Base-by-base conservation (phyloP, 2,888 invertebrate species). In the Trachelus iudaicus region DNA sequence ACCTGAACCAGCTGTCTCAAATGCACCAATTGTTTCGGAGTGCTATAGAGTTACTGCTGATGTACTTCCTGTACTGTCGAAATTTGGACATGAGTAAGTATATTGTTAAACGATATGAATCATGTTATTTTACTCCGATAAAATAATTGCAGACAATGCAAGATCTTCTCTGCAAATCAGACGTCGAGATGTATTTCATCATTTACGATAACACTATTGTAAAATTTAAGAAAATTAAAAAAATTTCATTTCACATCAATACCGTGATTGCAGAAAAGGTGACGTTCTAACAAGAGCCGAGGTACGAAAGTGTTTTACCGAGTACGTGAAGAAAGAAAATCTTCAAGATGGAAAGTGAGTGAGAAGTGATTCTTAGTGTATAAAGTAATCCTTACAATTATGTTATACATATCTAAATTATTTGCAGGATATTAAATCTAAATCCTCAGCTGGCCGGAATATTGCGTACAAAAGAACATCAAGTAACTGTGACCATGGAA, bases 321-420 rank as follows among this genome's bases (percentile, higher is more conserved):
- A 95, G 80, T 97, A 97, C 92, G 95, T 97, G 71, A 94, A 93
- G 87, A 92, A 92, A 79, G 94, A 95, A 83, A 92, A 93, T 81
- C 92, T 96, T 73, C 93, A 94, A 82, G 87, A 92, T 84, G 90
- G 90, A 74, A 92, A 91, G 91, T 90, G 83, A 85, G 86, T 35
- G 35, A 35, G 11, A 12, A 35, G 35, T 35, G 35, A 35, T 75
- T 74, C 35, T n/a, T 56, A 56, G 9, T 56, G 15, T 23, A 0
- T 31, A 11, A 71, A 15, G 34, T 15, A 31, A 33, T 13, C 71
- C 13, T 33, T 30, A 33, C 30, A 34, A 30, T 30, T n/a, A 34
- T 23, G n/a, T 34, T 15, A 15, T 31, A 40, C 31, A 9, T 73
- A 23, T 73, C 31, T 79, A 68, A 77, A n/a, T 30, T n/a, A 30